A percentile compares a stretch with the other conserved stretches of the same genome.
These are phyloP conservation scores for Trypoxylus dichotomus DNA, from an alignment of 1,140 invertebrate genomes.

Conservation along the genomic window DNA sequence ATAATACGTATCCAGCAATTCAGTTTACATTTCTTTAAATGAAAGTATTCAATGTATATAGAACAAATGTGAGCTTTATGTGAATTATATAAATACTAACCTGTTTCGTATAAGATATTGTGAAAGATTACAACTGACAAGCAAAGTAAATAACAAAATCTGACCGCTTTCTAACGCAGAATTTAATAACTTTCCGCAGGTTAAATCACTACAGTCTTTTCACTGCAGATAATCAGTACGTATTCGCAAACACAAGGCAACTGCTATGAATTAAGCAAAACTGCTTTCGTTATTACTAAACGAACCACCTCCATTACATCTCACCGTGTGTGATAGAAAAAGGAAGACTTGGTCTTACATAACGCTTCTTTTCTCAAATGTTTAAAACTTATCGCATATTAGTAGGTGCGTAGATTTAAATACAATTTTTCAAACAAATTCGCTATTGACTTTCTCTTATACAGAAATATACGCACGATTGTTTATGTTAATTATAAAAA, in stretches of 20 bases:
- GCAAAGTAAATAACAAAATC: neutral
- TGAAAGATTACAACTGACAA: neutral
- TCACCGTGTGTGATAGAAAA: neutral
- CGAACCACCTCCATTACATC: neutral
- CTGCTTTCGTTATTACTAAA: neutral
- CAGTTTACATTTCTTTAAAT: neutral
- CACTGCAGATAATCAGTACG: neutral
- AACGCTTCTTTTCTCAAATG: too few species aligned
- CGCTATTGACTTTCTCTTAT: too few species aligned
- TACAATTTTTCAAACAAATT: too few species aligned
- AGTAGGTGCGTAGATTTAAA: too few species aligned
- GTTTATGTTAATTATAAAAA: too few species aligned
- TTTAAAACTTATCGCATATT: too few species aligned
- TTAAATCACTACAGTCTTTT: neutral
- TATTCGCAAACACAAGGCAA: neutral
- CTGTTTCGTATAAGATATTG: neutral
- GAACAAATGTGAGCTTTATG: neutral
- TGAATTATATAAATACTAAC: neutral
- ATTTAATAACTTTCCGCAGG: neutral
- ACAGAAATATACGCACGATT: too few species aligned
- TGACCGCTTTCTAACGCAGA: neutral
- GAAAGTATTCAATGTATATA: neutral
- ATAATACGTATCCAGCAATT: neutral
- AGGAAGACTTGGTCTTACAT: neutral
- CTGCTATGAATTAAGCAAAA: neutral